Evolutionary conservation across 2,797 vertebrate genomes (phyloP).

Genomic region (Urophycis tenuis): DNA sequence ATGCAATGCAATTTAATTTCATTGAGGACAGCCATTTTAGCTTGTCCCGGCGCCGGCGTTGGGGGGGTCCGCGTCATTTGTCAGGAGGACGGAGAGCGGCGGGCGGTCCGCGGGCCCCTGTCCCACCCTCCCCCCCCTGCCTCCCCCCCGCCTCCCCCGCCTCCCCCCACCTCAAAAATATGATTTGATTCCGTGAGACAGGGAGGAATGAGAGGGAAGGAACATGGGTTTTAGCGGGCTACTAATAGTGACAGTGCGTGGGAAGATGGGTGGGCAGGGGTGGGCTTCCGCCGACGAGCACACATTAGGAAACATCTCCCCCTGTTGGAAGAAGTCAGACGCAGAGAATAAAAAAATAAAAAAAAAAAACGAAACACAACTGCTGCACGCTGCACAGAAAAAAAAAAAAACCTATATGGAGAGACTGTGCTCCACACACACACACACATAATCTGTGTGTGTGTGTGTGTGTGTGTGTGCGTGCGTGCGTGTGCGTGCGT

Average conservation of each 20-base stretch:
- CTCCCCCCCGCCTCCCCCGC: no score
- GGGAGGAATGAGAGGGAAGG: slow-evolving; percentile 57
- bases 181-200: slow-evolving; percentile 44
- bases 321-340: slow-evolving; percentile 64
- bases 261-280: slow-evolving; percentile 43
- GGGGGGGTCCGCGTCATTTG: slow-evolving; percentile 20
- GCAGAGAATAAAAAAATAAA: slow-evolving; percentile 14
- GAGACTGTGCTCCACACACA: slow-evolving; percentile 32
- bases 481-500: no score
- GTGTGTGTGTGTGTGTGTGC: no score
- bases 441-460: slow-evolving; percentile 47
- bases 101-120: slow-evolving; percentile 27
- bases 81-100: slow-evolving; percentile 30
- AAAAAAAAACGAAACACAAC: neutral
- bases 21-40: slow-evolving; percentile 47
- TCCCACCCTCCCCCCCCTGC: no score
- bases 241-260: slow-evolving; percentile 62
- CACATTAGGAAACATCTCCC: slow-evolving; percentile 72
- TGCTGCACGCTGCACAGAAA: slow-evolving; percentile 13
- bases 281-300: slow-evolving; percentile 39
- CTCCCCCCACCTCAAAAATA: slow-evolving; percentile 39
- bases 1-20: slow-evolving; percentile 49
- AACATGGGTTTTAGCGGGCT: slow-evolving; percentile 58
- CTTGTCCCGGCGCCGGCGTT: slow-evolving; percentile 30
- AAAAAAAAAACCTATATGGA: slow-evolving; percentile 21